phyloP scores from a whole-genome alignment of 2,113 vertebrate genomes.

The Zonotrichia leucophrys region DNA sequence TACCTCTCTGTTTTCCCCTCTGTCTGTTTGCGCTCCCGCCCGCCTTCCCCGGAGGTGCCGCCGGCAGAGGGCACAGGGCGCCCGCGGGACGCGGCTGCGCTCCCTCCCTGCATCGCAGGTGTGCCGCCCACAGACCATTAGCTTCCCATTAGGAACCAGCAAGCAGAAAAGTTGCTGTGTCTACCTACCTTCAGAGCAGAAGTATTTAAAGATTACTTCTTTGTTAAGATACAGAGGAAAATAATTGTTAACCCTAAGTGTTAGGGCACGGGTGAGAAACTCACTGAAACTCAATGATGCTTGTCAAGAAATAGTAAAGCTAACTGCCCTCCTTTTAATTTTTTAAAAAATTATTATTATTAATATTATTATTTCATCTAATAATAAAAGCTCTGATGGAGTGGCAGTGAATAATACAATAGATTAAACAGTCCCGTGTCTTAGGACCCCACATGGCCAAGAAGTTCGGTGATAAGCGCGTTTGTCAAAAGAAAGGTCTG shows the following conservation, averaged over 20 bases:
- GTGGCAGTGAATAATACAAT: too few species aligned
- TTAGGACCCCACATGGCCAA: not conserved
- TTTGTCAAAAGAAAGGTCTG: not conserved
- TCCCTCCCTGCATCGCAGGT: fast-evolving
- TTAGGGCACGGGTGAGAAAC: not conserved
- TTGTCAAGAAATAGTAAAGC: fast-evolving
- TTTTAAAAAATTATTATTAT: not conserved
- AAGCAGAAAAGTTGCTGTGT: not conserved
- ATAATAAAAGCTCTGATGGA: not conserved
- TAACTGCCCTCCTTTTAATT: not conserved
- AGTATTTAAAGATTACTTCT: too few species aligned
- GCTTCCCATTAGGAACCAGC: not conserved
- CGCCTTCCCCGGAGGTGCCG: not conserved
- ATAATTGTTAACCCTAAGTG: too few species aligned
- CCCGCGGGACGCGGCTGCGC: not conserved
- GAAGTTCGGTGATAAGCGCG: not conserved
- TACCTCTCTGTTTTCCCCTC: fast-evolving
- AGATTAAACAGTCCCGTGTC: not conserved
- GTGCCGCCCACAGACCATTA: fast-evolving
- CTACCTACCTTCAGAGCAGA: fast-evolving
- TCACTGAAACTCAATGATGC: fast-evolving
- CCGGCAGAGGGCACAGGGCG: constrained; percentile 21
- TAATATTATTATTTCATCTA: not conserved
- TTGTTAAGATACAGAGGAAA: too few species aligned
- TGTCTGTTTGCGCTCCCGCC: fast-evolving